Conservation (phyloP, 2,797 vertebrate species). For the Phrynocephalus vlangalii region DNA sequence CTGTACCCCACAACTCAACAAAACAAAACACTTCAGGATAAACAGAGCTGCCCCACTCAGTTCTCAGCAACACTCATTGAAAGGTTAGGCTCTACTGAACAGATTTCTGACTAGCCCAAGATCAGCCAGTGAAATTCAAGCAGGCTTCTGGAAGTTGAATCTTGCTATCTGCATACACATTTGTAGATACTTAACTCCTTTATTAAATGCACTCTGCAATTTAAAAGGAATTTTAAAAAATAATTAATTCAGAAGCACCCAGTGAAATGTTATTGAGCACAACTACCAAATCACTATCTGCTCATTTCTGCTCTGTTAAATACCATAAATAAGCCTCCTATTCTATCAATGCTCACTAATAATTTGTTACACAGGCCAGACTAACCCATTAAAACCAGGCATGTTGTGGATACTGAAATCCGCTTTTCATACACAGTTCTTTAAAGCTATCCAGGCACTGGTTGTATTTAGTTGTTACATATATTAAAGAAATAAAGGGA, state of each 20-base stretch:
- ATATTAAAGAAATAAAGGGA: conserved; percentile 6
- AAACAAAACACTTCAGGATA: neutral
- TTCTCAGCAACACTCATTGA: neutral
- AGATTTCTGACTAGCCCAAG: neutral
- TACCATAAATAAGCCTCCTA: neutral
- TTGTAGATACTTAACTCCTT: neutral
- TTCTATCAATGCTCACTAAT: neutral
- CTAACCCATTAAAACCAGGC: neutral
- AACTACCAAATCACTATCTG: neutral
- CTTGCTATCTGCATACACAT: neutral
- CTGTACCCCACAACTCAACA: neutral
- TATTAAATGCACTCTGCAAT: no score
- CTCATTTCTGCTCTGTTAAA: neutral
- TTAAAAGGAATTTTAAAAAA: no score
- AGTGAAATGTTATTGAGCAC: neutral
- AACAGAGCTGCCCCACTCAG: neutral
- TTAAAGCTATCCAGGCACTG: neutral
- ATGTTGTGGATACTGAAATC: neutral
- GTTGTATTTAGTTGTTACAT: neutral
- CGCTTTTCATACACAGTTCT: conserved; percentile 13
- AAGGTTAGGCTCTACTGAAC: neutral
- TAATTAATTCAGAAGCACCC: neutral
- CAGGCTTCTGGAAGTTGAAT: neutral
- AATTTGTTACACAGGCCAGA: neutral
- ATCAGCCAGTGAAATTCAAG: neutral